phyloP scores from a whole-genome alignment of 1,140 invertebrate species.

The Conus ventricosus region DNA sequence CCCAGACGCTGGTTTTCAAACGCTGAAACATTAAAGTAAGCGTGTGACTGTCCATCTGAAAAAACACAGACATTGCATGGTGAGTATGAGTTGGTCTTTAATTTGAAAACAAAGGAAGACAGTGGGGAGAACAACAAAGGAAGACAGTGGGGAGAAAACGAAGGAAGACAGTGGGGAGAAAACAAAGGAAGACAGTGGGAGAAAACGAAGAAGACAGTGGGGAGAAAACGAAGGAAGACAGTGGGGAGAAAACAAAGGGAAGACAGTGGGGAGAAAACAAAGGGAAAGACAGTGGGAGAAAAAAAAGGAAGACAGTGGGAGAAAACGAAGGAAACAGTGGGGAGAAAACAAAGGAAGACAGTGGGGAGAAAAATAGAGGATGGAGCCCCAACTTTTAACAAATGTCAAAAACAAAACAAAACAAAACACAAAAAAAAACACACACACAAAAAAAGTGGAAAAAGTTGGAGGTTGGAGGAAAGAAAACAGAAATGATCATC shows the following conservation, averaged over 20 bases:
- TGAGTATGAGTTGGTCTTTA: no score
- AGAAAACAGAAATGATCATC: not conserved
- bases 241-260: not conserved
- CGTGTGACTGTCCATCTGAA: no score
- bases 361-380: not conserved
- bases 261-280: not conserved
- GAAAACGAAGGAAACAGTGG: not conserved
- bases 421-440: no score
- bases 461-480: not conserved
- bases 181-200: no score
- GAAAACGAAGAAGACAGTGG: no score
- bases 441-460: no score
- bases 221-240: not conserved
- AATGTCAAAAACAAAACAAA: not conserved
- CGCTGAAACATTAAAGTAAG: no score
- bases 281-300: not conserved
- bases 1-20: no score
- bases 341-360: not conserved
- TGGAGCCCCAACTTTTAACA: not conserved
- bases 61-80: no score
- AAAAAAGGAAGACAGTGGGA: not conserved
- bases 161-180: not conserved
- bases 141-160: not conserved
- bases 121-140: not conserved
- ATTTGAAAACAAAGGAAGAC: not conserved